phyloP scores from a whole-genome alignment of 2,888 invertebrate genomes.

The Pandemis cinnamomeana region DNA sequence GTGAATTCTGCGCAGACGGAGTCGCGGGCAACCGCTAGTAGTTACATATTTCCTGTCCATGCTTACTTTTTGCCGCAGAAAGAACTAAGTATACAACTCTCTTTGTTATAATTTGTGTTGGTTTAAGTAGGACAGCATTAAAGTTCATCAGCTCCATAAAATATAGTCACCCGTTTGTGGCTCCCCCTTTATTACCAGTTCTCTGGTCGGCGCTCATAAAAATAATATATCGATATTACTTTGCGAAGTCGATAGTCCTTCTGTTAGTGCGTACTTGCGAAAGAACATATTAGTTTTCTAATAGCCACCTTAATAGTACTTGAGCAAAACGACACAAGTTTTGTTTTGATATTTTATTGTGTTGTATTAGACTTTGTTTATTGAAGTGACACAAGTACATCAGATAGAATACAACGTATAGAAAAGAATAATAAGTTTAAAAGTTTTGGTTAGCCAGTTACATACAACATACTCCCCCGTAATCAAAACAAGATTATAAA shows the following conservation, averaged over 20 bases:
- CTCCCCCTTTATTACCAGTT: conserved; percentile 45
- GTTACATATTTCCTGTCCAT: not conserved
- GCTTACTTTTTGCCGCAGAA: not conserved
- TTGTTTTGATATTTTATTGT: conserved; percentile 27
- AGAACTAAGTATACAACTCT: not conserved
- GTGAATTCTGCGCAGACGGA: no score
- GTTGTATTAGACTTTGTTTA: no score
- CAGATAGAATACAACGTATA: no score
- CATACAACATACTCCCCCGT: no score
- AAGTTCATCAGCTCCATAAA: conserved; percentile 21
- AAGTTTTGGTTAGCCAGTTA: no score
- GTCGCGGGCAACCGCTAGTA: not conserved
- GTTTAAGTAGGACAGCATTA: conserved; percentile 12
- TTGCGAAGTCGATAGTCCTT: conserved; percentile 48
- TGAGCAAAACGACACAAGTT: conserved; percentile 28
- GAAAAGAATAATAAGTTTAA: no score
- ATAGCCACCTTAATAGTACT: conserved; percentile 43
- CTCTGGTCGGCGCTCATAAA: conserved; percentile 64
- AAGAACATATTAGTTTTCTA: conserved; percentile 51
- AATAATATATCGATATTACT: conserved; percentile 64
- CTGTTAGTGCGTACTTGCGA: conserved; percentile 42
- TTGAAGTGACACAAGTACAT: no score
- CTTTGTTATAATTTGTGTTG: conserved; percentile 5
- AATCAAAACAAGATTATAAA: no score
- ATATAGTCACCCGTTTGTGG: conserved; percentile 31